A percentile compares a stretch with the other conserved stretches of the same genome.
Evolutionary conservation across 2,797 vertebrate genomes (phyloP).

Genomic region (Adelosebastes latens): DNA sequence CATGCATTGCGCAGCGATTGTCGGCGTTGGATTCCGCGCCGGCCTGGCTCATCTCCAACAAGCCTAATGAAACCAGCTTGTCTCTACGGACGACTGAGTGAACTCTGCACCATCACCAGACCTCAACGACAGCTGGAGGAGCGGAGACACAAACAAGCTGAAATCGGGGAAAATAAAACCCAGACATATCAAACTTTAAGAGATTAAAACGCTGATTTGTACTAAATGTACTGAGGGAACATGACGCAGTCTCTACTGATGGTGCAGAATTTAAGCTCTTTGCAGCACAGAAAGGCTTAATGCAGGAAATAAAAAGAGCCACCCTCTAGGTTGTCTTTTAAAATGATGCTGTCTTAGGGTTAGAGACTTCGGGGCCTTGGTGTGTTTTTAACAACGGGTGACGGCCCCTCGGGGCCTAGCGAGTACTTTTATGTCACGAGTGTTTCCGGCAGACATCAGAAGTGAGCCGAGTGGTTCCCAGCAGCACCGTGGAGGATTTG

Average conservation of each 20-base stretch:
- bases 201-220: slow-evolving; percentile 47
- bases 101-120: background rate
- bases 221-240: slow-evolving; percentile 10
- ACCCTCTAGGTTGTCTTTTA: background rate
- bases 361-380: background rate
- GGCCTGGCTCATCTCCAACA: too few species aligned
- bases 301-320: background rate
- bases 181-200: slow-evolving; percentile 16
- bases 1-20: too few species aligned
- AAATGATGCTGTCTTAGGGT: background rate
- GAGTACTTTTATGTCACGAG: background rate
- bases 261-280: slow-evolving; percentile 20
- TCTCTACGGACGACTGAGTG: background rate
- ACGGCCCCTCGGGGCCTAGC: background rate
- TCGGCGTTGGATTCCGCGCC: too few species aligned
- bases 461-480: slow-evolving; percentile 32
- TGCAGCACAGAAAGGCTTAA: slow-evolving; percentile 5
- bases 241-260: background rate
- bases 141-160: slow-evolving; percentile 22
- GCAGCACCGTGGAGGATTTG: slow-evolving; percentile 31
- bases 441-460: slow-evolving; percentile 29
- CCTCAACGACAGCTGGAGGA: slow-evolving; percentile 42
- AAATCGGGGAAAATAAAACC: background rate
- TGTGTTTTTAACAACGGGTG: slow-evolving; percentile 1
- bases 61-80: background rate